These are phyloP conservation scores for Pangasius djambal DNA, from an alignment of 2,797 vertebrate species.

Conservation along the genomic window DNA sequence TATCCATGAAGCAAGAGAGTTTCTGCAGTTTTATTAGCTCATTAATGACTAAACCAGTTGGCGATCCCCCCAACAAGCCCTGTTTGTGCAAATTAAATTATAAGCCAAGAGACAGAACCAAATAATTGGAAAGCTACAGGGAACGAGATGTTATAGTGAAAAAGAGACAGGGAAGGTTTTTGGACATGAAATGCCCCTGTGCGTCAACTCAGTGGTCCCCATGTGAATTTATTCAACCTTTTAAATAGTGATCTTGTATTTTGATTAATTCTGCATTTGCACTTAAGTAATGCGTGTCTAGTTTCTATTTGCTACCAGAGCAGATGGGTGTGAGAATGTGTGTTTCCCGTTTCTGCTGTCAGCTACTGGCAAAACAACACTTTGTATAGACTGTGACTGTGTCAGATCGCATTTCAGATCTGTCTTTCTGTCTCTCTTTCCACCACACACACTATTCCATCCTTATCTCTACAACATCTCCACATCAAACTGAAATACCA, in stretches of 20 bases:
- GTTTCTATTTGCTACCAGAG: constrained; percentile 23
- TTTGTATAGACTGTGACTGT: constrained; percentile 14
- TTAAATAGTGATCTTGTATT: background rate
- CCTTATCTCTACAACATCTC: constrained; percentile 39
- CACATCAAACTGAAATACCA: constrained; percentile 46
- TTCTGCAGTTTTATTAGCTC: constrained; percentile 49
- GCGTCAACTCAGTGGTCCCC: background rate
- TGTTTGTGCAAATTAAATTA: constrained; percentile 67
- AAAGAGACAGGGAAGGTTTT: constrained; percentile 36
- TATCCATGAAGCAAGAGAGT: constrained; percentile 20
- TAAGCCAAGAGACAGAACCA: constrained; percentile 68
- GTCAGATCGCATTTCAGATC: constrained; percentile 33
- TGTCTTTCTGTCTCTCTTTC: constrained; percentile 32
- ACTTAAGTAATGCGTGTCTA: background rate
- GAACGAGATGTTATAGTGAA: constrained; percentile 30
- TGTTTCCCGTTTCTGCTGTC: constrained; percentile 42
- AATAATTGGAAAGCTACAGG: constrained; percentile 44
- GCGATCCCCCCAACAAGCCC: constrained; percentile 63
- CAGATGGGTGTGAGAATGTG: constrained; percentile 32
- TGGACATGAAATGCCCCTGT: constrained; percentile 9
- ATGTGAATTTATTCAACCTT: background rate
- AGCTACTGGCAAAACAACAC: constrained; percentile 34
- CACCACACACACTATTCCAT: constrained; percentile 5
- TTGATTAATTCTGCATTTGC: background rate
- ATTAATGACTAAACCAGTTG: constrained; percentile 61